Percentiles rank a stretch among this genome's conserved stretches.
phyloP scores from a whole-genome alignment of 2,113 vertebrate species.

The Gasterosteus aculeatus region DNA sequence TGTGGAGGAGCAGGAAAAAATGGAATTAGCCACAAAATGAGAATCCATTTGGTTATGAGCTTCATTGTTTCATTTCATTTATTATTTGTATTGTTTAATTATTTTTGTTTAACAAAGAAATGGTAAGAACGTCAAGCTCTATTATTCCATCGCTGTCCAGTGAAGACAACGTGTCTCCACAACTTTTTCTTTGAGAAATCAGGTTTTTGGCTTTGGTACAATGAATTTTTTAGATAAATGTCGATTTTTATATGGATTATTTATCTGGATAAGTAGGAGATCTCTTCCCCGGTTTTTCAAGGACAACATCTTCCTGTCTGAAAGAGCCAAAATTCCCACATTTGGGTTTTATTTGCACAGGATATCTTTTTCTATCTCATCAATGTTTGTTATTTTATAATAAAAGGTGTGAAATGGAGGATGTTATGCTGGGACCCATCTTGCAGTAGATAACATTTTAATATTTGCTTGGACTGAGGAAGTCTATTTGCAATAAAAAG shows the following conservation, averaged over 20 bases:
- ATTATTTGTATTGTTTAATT: not conserved
- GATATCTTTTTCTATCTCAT: not conserved
- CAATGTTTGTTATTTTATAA: not conserved
- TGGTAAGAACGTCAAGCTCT: not conserved
- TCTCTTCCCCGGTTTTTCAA: not conserved
- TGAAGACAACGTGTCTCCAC: not conserved
- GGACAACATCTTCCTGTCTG: not conserved
- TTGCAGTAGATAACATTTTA: not conserved
- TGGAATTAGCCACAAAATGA: conserved; percentile 2
- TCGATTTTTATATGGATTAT: not conserved
- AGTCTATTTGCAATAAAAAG: not conserved
- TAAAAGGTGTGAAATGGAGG: not conserved
- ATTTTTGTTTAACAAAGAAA: not conserved
- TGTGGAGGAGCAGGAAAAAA: conserved; percentile 1
- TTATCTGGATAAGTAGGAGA: not conserved
- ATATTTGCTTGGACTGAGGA: not conserved
- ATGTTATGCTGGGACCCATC: not conserved
- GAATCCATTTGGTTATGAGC: not conserved
- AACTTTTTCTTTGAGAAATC: not conserved
- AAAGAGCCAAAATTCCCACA: not conserved
- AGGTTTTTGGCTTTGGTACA: not conserved
- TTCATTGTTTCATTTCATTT: not conserved
- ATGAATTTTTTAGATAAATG: not conserved
- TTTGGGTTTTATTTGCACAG: not conserved
- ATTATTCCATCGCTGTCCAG: not conserved